A percentile compares a stretch with the other conserved stretches of the same genome.
Conservation (phyloP, 2,888 invertebrate species). For the Campaea margaritaria region DNA sequence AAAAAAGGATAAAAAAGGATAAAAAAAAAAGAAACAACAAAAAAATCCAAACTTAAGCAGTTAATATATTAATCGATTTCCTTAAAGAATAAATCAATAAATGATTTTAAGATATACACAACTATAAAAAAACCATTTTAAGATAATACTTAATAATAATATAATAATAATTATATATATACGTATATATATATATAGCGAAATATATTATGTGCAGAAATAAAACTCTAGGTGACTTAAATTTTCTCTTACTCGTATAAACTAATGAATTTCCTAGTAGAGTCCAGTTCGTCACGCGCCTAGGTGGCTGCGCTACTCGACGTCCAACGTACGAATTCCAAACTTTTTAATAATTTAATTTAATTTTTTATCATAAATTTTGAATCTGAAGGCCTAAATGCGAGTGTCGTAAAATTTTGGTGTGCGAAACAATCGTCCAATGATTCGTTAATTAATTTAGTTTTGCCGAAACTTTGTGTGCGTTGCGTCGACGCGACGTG, state of each 20-base stretch:
- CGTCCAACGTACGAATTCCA: conserved; percentile 78
- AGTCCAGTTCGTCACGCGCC: conserved; percentile 62
- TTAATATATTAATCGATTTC: conserved; percentile 85
- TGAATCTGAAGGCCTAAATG: conserved; percentile 89
- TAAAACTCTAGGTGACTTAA: conserved; percentile 86
- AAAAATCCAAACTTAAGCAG: conserved; percentile 84
- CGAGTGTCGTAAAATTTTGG: conserved; percentile 88
- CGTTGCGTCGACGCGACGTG: conserved; percentile 63
- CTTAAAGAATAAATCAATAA: conserved; percentile 85
- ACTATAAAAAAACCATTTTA: conserved; percentile 85
- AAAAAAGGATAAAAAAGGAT: conserved; percentile 65
- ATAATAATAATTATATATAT: conserved; percentile 83
- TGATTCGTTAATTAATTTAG: conserved; percentile 61
- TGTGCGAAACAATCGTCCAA: conserved; percentile 84
- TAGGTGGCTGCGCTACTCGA: conserved; percentile 61
- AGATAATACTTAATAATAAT: conserved; percentile 85
- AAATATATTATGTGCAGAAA: conserved; percentile 86
- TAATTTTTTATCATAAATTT: conserved; percentile 85
- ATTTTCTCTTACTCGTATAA: conserved; percentile 83
- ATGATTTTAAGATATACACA: conserved; percentile 85
- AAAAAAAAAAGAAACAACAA: conserved; percentile 80
- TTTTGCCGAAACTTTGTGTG: conserved; percentile 70
- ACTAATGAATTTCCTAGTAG: conserved; percentile 83
- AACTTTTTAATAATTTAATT: conserved; percentile 78
- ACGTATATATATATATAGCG: conserved; percentile 84